These are phyloP conservation scores for Puma concolor DNA, from an alignment of 2,113 vertebrate species.

Conservation along the genomic window DNA sequence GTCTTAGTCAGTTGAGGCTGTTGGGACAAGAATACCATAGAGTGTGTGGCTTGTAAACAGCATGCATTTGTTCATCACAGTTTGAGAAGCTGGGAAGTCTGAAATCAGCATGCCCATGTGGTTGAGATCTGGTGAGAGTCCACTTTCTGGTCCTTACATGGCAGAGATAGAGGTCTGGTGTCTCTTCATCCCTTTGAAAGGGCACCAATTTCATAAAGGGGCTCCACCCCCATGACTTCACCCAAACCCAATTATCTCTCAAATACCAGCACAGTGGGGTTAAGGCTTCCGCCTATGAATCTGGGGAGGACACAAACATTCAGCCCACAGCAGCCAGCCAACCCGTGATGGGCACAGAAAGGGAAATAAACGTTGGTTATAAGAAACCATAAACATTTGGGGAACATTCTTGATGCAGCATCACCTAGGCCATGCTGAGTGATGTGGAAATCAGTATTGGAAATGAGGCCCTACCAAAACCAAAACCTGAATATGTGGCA, in stretches of 20 bases:
- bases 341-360: background rate
- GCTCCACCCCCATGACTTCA: background rate
- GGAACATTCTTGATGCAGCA: background rate
- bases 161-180: background rate
- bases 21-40: background rate
- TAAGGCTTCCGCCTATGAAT: background rate
- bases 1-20: background rate
- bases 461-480: background rate
- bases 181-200: background rate
- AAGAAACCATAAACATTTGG: background rate
- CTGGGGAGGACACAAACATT: background rate
- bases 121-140: background rate
- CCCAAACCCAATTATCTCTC: background rate
- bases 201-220: background rate
- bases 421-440: background rate
- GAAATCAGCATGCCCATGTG: fast-evolving
- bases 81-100: background rate
- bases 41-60: background rate
- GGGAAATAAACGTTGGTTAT: background rate
- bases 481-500: background rate
- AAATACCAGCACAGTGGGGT: background rate
- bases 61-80: background rate
- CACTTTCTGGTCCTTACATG: background rate
- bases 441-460: background rate
- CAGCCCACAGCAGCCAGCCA: background rate